Percentiles rank a stretch among this genome's conserved stretches.
Evolutionary conservation across 64 coral and sea anemone genomes (phyloP).

Genomic region (Montipora cactus): DNA sequence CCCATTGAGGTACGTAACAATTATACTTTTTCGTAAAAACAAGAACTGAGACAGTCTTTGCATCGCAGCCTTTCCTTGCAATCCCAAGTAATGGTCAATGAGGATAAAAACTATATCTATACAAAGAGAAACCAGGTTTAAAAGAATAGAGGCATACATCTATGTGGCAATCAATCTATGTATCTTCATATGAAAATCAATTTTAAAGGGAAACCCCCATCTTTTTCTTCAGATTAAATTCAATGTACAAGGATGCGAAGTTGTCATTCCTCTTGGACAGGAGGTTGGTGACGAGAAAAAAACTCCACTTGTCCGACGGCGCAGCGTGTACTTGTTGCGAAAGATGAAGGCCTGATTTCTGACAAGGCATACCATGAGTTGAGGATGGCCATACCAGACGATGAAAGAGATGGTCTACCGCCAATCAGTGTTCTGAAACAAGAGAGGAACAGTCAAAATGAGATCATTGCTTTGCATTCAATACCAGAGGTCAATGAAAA

Average conservation of each 20-base stretch:
- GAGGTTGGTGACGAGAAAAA: background rate
- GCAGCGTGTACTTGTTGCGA: background rate
- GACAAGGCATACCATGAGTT: conserved; percentile 67
- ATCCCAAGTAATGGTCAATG: background rate
- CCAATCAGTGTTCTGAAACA: background rate
- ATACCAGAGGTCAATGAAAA: background rate
- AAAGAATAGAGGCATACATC: too few relatives aligned
- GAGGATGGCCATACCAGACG: conserved; percentile 29
- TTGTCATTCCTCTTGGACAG: background rate
- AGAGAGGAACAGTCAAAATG: background rate
- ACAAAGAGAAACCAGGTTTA: too few relatives aligned
- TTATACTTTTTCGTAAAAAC: too few relatives aligned
- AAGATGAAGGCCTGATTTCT: conserved; percentile 43
- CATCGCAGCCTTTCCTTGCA: background rate
- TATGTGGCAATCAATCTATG: background rate
- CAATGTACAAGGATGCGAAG: background rate
- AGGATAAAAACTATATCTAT: too few relatives aligned
- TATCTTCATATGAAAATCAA: background rate
- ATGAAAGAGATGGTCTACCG: background rate
- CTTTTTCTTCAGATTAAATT: conserved; percentile 3
- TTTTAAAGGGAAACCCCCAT: background rate
- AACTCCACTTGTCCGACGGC: background rate
- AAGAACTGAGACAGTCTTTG: too few relatives aligned
- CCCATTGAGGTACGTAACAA: too few relatives aligned
- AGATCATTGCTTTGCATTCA: background rate